These are phyloP conservation scores for Brachyopa scutellaris DNA, from an alignment of 2,888 invertebrate genomes.

Conservation along the genomic window DNA sequence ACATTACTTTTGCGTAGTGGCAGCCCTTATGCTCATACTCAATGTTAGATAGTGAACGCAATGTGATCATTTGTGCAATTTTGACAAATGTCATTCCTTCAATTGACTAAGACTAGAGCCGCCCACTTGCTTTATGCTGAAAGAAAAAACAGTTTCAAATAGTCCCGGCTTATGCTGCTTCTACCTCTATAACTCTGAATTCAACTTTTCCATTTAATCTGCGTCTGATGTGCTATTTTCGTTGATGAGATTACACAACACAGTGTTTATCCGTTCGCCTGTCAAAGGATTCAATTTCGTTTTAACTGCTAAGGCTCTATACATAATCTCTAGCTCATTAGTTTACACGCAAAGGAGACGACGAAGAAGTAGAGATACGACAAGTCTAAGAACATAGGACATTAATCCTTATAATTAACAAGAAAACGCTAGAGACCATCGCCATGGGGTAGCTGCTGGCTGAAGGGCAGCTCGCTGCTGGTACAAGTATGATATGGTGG, in stretches of 20 bases:
- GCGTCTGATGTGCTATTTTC: no score
- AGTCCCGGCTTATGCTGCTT: no score
- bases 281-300: conserved; percentile 62
- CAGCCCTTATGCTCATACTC: no score
- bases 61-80: no score
- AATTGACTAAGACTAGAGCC: no score
- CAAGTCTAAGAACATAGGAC: conserved; percentile 56
- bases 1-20: no score
- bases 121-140: no score
- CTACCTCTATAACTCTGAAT: no score
- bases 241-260: conserved; percentile 26
- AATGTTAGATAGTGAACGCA: no score
- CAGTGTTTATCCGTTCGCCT: conserved; percentile 55
- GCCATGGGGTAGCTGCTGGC: neutral
- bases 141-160: no score
- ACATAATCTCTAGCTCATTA: conserved; percentile 65
- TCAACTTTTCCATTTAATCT: no score
- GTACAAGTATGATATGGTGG: conserved; percentile 24
- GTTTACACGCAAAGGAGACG: conserved; percentile 23
- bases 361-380: neutral
- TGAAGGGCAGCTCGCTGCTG: conserved; percentile 2
- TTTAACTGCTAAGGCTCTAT: conserved; percentile 55
- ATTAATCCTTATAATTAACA: conserved; percentile 61
- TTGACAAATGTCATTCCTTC: no score
- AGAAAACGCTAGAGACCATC: conserved; percentile 40